Evolutionary conservation across 2,888 invertebrate species (phyloP).

Genomic region (Caenorhabditis sp.): DNA sequence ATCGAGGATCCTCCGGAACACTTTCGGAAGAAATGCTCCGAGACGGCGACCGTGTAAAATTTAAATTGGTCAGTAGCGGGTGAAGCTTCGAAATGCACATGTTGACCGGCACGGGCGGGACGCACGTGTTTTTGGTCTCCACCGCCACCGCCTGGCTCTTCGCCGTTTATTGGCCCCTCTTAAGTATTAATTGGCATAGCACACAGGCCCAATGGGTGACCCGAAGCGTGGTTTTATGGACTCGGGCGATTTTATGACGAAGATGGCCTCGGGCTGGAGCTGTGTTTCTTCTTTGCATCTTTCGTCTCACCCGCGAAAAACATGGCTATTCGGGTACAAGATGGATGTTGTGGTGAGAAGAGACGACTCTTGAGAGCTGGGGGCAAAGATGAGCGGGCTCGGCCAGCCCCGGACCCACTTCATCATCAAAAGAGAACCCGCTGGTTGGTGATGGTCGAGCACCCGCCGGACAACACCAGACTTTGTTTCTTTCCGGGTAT

Average conservation of each 20-base stretch:
- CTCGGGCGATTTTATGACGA: slow-evolving; percentile 35
- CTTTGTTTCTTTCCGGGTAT: slow-evolving; percentile 35
- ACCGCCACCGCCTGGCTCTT: not conserved
- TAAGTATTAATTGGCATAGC: slow-evolving; percentile 32
- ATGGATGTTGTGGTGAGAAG: slow-evolving; percentile 51
- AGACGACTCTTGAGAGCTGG: slow-evolving; percentile 29
- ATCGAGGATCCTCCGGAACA: slow-evolving; percentile 8
- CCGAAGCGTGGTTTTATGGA: slow-evolving; percentile 21
- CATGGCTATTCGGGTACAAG: slow-evolving; percentile 51
- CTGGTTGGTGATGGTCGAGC: slow-evolving; percentile 14
- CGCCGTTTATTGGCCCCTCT: slow-evolving; percentile 25
- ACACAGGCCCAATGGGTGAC: slow-evolving; percentile 8
- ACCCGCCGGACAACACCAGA: slow-evolving; percentile 7
- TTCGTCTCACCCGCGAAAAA: slow-evolving; percentile 18
- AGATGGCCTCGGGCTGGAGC: slow-evolving; percentile 24
- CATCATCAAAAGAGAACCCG: slow-evolving; percentile 56
- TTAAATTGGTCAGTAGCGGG: not conserved
- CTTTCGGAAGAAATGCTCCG: not conserved
- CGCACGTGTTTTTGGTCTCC: slow-evolving; percentile 26
- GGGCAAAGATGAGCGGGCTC: slow-evolving; percentile 32
- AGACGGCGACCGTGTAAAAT: not conserved
- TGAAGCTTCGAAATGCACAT: slow-evolving; percentile 7
- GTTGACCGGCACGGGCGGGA: slow-evolving; percentile 5
- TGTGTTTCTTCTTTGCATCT: slow-evolving; percentile 13
- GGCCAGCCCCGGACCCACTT: slow-evolving; percentile 28